Percentiles rank a stretch among this genome's conserved stretches.
phyloP scores from a whole-genome alignment of 92 coral and sea anemone species.

The Isaurus tuberculatus region DNA sequence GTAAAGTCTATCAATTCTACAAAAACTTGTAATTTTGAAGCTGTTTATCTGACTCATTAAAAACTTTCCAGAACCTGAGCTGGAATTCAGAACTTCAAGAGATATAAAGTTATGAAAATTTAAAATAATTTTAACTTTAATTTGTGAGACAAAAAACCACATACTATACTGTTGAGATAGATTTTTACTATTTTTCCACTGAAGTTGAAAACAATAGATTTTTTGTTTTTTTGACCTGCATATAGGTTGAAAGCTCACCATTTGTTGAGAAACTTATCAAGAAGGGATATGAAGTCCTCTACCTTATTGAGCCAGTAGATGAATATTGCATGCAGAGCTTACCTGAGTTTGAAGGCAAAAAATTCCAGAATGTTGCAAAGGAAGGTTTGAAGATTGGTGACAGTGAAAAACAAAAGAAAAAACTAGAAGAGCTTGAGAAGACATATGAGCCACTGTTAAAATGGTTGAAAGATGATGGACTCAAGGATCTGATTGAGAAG shows the following conservation, averaged over 20 bases:
- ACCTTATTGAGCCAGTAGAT: slow-evolving; percentile 93
- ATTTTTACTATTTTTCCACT: too few species aligned
- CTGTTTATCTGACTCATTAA: too few species aligned
- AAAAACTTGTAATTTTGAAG: too few species aligned
- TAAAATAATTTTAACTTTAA: too few species aligned
- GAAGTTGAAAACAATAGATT: neutral
- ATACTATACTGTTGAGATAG: too few species aligned
- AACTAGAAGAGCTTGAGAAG: slow-evolving; percentile 90
- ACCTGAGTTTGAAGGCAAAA: slow-evolving; percentile 99
- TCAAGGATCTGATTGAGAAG: slow-evolving; percentile 95
- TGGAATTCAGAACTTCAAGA: too few species aligned
- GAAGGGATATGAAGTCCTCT: slow-evolving; percentile 97
- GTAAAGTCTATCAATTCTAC: too few species aligned
- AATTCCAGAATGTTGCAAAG: slow-evolving; percentile 99
- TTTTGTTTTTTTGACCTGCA: neutral
- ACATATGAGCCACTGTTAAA: slow-evolving; percentile 95
- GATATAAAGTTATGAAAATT: too few species aligned
- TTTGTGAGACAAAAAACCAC: too few species aligned
- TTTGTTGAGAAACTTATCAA: slow-evolving; percentile 93
- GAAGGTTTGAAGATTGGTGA: slow-evolving; percentile 97
- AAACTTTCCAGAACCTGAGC: too few species aligned
- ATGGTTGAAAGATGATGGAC: slow-evolving; percentile 98
- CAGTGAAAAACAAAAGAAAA: slow-evolving; percentile 89
- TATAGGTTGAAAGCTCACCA: slow-evolving; percentile 90
- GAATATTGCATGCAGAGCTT: slow-evolving; percentile 99